Percentiles rank a stretch among this genome's conserved stretches.
phyloP scores from a whole-genome alignment of 2,113 vertebrate species.

The Ancistrus triradiatus region DNA sequence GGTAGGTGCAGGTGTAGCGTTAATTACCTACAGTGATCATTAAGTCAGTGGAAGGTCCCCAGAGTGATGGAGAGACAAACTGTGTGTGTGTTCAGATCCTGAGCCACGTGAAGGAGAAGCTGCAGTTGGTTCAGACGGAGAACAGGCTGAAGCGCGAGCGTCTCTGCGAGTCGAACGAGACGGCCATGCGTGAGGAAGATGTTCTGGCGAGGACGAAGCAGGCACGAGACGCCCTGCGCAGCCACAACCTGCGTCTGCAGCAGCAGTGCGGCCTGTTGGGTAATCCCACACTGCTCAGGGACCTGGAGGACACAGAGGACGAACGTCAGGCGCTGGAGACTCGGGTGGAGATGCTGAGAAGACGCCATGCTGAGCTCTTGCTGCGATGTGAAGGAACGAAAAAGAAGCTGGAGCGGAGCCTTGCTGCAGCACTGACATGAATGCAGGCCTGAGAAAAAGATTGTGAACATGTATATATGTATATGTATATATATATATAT shows the following conservation, averaged over 20 bases:
- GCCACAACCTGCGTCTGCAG: slow-evolving; percentile 61
- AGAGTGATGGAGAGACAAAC: background rate
- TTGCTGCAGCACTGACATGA: background rate
- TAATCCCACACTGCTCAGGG: slow-evolving; percentile 64
- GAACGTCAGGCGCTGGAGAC: slow-evolving; percentile 42
- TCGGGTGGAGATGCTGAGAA: slow-evolving; percentile 64
- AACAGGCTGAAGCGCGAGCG: slow-evolving; percentile 54
- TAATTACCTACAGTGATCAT: background rate
- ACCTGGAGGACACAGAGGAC: slow-evolving; percentile 72
- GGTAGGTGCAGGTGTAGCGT: too few relatives aligned
- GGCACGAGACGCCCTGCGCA: slow-evolving; percentile 57
- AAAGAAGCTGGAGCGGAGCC: slow-evolving; percentile 57
- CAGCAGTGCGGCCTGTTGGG: slow-evolving; percentile 73
- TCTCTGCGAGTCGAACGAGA: slow-evolving; percentile 54
- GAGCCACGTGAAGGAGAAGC: slow-evolving; percentile 77
- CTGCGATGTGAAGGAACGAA: slow-evolving; percentile 52
- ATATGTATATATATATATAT: too few relatives aligned
- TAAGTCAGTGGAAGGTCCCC: too few relatives aligned
- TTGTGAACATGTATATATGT: too few relatives aligned
- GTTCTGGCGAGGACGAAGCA: slow-evolving; percentile 65
- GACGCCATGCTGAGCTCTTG: slow-evolving; percentile 47
- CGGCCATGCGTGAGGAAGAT: slow-evolving; percentile 60
- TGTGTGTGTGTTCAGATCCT: slow-evolving; percentile 54
- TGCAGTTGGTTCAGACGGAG: slow-evolving; percentile 67
- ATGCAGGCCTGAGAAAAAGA: too few relatives aligned